A percentile compares a stretch with the other conserved stretches of the same genome.
Evolutionary conservation across 2,888 invertebrate species (phyloP).

Genomic region (Tuberolachnus salignus): DNA sequence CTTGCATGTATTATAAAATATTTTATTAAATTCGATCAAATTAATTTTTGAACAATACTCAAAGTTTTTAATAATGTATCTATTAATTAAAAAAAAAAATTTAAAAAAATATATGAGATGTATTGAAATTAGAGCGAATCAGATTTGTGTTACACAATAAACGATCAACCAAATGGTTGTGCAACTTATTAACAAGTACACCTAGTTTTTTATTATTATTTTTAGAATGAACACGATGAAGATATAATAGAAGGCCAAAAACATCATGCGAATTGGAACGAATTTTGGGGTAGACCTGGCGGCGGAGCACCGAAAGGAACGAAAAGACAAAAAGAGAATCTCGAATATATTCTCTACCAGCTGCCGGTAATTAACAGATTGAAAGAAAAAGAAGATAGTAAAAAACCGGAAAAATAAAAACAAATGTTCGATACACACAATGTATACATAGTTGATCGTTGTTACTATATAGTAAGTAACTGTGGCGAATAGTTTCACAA

Average conservation of each 20-base stretch:
- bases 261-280: constrained; percentile 79
- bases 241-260: constrained; percentile 72
- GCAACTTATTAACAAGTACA: background rate
- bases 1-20: too few relatives aligned
- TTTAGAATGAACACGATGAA: constrained; percentile 68
- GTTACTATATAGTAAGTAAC: background rate
- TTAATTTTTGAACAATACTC: too few relatives aligned
- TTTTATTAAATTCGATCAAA: too few relatives aligned
- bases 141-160: too few relatives aligned
- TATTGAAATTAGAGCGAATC: too few relatives aligned
- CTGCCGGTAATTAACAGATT: constrained; percentile 56
- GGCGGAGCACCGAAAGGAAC: constrained; percentile 66
- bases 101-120: too few relatives aligned
- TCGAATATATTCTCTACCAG: constrained; percentile 58
- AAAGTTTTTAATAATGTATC: too few relatives aligned
- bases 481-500: background rate
- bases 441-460: background rate
- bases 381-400: constrained; percentile 41
- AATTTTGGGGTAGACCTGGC: constrained; percentile 81
- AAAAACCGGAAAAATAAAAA: constrained; percentile 40
- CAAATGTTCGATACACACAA: background rate
- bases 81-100: too few relatives aligned
- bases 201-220: constrained; percentile 56
- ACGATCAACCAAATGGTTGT: background rate
- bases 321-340: constrained; percentile 57